Conservation (phyloP, 2,888 invertebrate genomes). For the Ceraclea dissimilis region DNA sequence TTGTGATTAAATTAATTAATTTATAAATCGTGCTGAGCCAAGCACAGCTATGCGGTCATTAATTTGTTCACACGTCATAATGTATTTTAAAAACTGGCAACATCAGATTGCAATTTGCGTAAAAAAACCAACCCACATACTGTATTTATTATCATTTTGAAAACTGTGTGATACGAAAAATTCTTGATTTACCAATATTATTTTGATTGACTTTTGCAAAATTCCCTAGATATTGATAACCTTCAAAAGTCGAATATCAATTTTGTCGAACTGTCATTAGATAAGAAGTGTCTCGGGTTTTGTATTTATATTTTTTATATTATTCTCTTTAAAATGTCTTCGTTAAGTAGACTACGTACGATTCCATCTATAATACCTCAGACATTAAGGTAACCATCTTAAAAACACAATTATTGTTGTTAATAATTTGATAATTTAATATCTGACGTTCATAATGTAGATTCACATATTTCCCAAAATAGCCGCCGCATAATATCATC, state of each 20-base stretch:
- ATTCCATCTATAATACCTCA: constrained; percentile 12
- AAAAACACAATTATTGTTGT: neutral
- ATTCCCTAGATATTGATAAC: constrained; percentile 13
- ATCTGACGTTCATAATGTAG: neutral
- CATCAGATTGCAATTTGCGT: neutral
- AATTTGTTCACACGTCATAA: neutral
- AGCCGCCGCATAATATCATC: neutral
- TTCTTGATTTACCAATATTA: neutral
- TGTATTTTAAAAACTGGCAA: neutral
- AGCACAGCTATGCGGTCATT: neutral
- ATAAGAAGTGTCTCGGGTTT: constrained; percentile 14
- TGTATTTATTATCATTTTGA: neutral
- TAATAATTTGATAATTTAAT: too few relatives aligned
- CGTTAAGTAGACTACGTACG: constrained; percentile 16
- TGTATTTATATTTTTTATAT: constrained; percentile 15
- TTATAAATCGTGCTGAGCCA: neutral
- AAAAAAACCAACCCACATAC: neutral
- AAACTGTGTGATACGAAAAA: neutral
- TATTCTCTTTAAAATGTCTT: constrained; percentile 11
- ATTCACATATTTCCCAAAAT: neutral
- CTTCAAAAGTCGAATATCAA: constrained; percentile 19
- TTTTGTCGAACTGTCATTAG: constrained; percentile 16
- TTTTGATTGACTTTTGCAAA: neutral
- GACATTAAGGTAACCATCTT: constrained; percentile 13
- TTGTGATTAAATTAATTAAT: neutral